Conservation (phyloP, 2,888 invertebrate genomes). For the Ditylenchus weischeri region DNA sequence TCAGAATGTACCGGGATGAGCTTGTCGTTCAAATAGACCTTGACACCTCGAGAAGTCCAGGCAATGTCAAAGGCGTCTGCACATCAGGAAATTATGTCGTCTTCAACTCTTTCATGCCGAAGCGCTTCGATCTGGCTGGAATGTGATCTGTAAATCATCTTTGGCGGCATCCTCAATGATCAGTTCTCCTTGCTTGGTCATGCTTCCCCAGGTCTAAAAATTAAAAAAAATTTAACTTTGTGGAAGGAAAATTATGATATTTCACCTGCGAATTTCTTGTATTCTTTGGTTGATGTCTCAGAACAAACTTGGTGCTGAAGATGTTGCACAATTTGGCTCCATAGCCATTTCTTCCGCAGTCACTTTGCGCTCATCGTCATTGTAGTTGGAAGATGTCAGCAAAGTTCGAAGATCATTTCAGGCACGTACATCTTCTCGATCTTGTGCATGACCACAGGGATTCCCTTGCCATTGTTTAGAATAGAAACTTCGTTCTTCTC, state of each 20-base stretch:
- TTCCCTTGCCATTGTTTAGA: conserved; percentile 95
- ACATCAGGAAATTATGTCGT: conserved; percentile 89
- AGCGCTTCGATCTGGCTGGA: conserved; percentile 89
- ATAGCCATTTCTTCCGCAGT: conserved; percentile 86
- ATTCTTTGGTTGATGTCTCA: conserved; percentile 86
- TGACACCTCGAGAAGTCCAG: conserved; percentile 84
- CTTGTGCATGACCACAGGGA: conserved; percentile 93
- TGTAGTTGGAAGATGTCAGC: conserved; percentile 95
- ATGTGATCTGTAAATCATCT: conserved; percentile 89
- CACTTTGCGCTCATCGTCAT: conserved; percentile 92
- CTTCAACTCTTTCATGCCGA: conserved; percentile 90
- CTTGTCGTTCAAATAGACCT: conserved; percentile 85
- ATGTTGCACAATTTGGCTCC: conserved; percentile 99
- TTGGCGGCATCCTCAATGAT: conserved; percentile 71
- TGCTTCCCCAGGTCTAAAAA: conserved; percentile 85
- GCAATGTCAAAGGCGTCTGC: conserved; percentile 90
- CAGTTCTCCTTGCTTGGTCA: conserved; percentile 79
- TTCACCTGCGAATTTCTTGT: conserved; percentile 75
- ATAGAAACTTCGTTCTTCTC: conserved; percentile 85
- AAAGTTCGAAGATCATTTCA: conserved; percentile 99
- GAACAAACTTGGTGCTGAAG: conserved; percentile 89
- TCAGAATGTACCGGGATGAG: conserved; percentile 65
- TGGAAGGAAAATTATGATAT: neutral
- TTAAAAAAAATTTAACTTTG: conserved; percentile 12
- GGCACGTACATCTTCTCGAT: conserved; percentile 88